Evolutionary conservation across 1,140 invertebrate species (phyloP).

Genomic region (Zaprionus capensis): DNA sequence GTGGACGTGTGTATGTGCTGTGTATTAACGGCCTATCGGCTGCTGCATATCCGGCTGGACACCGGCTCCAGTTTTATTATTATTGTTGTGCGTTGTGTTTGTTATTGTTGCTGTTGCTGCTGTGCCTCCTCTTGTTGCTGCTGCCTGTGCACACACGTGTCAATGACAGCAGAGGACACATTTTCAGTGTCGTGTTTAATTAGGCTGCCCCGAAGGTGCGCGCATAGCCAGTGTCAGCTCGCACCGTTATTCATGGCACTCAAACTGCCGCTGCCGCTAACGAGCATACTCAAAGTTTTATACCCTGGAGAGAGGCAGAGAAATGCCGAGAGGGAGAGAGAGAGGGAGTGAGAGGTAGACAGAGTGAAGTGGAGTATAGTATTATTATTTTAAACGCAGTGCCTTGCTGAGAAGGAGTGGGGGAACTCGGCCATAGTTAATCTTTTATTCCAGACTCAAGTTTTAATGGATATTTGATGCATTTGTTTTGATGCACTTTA

Average conservation of each 20-base stretch:
- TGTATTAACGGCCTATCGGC: slow-evolving; percentile 76
- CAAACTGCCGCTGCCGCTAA: slow-evolving; percentile 1
- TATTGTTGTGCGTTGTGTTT: slow-evolving; percentile 49
- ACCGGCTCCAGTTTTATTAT: slow-evolving; percentile 64
- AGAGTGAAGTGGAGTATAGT: background rate
- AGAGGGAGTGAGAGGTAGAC: background rate
- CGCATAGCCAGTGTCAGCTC: slow-evolving; percentile 33
- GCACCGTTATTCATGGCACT: slow-evolving; percentile 38
- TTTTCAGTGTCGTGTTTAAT: slow-evolving; percentile 80
- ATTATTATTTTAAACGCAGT: background rate
- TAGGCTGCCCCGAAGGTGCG: slow-evolving; percentile 74
- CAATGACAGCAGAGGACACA: slow-evolving; percentile 72
- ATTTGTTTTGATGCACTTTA: background rate
- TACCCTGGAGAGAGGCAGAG: slow-evolving; percentile 8
- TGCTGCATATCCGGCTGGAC: slow-evolving; percentile 72
- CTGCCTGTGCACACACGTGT: slow-evolving; percentile 68
- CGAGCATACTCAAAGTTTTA: slow-evolving; percentile 11
- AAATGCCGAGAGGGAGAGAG: background rate
- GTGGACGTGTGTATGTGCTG: slow-evolving; percentile 38
- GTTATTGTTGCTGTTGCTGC: slow-evolving; percentile 39
- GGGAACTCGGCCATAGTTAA: background rate
- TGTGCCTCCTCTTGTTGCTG: slow-evolving; percentile 16
- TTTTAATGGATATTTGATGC: background rate
- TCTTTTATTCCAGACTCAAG: background rate
- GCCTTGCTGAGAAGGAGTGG: background rate